Evolutionary conservation across 1,140 invertebrate genomes (phyloP).

Genomic region (Ceratoteleas bidentatus): DNA sequence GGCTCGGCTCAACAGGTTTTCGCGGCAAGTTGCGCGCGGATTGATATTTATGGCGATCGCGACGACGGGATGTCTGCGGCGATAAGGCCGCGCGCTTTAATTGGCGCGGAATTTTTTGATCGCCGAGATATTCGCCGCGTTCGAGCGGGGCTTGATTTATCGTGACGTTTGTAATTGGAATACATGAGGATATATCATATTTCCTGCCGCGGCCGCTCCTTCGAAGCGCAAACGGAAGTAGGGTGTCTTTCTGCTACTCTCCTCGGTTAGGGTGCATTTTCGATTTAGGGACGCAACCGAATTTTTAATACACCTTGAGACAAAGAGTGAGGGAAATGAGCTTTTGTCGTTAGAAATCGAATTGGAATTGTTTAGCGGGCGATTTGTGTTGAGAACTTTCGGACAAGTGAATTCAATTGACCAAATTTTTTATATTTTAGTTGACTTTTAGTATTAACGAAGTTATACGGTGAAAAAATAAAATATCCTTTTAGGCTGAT

Average conservation of each 20-base stretch:
- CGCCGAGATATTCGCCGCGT: conserved; percentile 17
- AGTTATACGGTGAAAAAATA: too few species aligned
- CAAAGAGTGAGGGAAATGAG: too few species aligned
- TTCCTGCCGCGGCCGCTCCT: conserved; percentile 19
- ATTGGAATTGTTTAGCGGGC: neutral
- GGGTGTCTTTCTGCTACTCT: neutral
- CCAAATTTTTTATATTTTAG: too few species aligned
- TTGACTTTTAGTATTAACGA: too few species aligned
- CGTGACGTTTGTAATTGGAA: conserved; percentile 28
- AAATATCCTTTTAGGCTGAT: too few species aligned
- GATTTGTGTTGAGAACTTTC: too few species aligned
- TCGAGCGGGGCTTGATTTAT: conserved; percentile 33
- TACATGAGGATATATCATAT: conserved; percentile 24
- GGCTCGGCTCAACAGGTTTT: conserved; percentile 20
- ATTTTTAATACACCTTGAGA: neutral
- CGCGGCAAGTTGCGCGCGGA: conserved; percentile 14
- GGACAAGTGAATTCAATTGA: too few species aligned
- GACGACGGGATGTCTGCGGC: neutral
- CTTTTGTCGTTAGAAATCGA: neutral
- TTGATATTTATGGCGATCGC: conserved; percentile 28
- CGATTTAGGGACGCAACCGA: neutral
- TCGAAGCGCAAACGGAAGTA: conserved; percentile 13
- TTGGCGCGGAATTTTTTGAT: conserved; percentile 33
- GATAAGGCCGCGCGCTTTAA: conserved; percentile 8
- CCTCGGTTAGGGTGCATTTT: neutral